A percentile compares a stretch with the other conserved stretches of the same genome.
phyloP scores from a whole-genome alignment of 2,797 vertebrate genomes.

The Fistularia commersonii region DNA sequence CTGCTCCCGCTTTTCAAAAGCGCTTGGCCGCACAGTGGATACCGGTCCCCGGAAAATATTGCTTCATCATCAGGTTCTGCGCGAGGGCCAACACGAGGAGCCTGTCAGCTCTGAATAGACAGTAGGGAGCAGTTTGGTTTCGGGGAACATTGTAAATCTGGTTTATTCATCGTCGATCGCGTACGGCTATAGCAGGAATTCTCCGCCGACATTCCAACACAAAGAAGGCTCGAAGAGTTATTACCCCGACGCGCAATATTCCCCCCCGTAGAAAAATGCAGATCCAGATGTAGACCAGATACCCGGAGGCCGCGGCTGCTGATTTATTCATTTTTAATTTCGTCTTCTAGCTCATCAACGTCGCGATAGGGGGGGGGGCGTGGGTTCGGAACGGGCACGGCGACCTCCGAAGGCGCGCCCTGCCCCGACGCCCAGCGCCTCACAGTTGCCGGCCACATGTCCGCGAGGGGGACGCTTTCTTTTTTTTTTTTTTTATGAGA shows the following conservation, averaged over 20 bases:
- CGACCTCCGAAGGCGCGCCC: not conserved
- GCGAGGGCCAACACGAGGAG: conserved; percentile 42
- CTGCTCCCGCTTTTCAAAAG: conserved; percentile 49
- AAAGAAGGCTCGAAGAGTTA: not conserved
- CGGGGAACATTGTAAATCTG: conserved; percentile 49
- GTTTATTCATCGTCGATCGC: conserved; percentile 37
- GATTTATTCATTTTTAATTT: not conserved
- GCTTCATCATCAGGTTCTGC: conserved; percentile 53
- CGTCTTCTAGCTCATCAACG: not conserved
- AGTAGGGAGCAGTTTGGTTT: conserved; percentile 45
- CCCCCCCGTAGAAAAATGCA: not conserved
- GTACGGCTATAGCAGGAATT: conserved; percentile 37
- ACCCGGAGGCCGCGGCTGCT: not conserved
- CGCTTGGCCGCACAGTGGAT: conserved; percentile 52
- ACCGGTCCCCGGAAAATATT: conserved; percentile 65
- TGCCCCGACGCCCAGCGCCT: too few species aligned
- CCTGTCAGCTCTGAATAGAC: conserved; percentile 48
- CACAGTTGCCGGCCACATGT: conserved; percentile 40
- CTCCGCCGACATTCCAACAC: conserved; percentile 9
- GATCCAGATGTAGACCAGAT: not conserved
- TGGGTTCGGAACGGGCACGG: too few species aligned
- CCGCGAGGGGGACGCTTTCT: conserved; percentile 4
- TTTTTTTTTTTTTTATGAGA: not conserved
- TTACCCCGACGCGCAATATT: too few species aligned
- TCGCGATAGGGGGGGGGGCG: not conserved